A percentile compares a stretch with the other conserved stretches of the same genome.
Conservation (phyloP, 1,140 invertebrate species). For the Sarcophaga bullata region DNA sequence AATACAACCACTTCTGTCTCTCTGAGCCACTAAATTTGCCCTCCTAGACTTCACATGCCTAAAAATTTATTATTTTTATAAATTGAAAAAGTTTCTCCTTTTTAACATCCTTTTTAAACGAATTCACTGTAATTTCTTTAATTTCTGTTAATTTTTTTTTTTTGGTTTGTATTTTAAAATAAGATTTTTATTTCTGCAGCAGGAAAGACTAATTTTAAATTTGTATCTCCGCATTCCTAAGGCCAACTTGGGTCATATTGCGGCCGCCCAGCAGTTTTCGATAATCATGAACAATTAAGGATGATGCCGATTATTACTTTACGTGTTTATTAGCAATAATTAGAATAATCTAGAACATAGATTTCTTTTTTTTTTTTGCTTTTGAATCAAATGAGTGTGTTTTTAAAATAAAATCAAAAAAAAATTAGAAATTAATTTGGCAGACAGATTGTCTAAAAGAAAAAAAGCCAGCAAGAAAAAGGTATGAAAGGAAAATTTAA, state of each 20-base stretch:
- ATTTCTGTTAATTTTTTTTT: no score
- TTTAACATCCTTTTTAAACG: no score
- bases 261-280: neutral
- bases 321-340: neutral
- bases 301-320: neutral
- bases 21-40: no score
- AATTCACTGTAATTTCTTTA: neutral
- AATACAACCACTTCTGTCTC: no score
- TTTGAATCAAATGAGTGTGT: neutral
- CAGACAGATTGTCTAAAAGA: neutral
- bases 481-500: no score
- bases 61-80: no score
- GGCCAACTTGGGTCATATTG: constrained; percentile 30
- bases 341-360: no score
- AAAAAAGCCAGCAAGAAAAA: neutral
- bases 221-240: constrained; percentile 34
- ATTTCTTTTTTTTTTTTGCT: no score
- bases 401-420: neutral
- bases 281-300: neutral
- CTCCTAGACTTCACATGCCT: no score
- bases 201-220: neutral
- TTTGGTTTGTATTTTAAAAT: neutral
- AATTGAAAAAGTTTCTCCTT: no score
- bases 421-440: neutral
- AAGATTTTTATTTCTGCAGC: neutral